Evolutionary conservation across 2,797 vertebrate genomes (phyloP).

Genomic region (Chloroceryle amazona): DNA sequence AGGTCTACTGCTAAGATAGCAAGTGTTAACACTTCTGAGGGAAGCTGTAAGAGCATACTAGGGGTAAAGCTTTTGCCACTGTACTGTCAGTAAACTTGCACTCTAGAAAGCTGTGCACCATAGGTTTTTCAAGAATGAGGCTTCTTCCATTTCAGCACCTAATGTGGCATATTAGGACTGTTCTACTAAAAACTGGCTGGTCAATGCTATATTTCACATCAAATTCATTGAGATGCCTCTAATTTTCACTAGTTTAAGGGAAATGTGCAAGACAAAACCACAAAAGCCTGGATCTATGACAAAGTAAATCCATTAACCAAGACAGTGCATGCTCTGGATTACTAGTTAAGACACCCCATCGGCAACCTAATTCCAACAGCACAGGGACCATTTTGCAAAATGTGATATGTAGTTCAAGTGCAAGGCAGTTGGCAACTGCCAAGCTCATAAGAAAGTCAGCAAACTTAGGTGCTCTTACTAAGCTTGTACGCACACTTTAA

Average conservation of each 20-base stretch:
- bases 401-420: neutral
- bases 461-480: neutral
- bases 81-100: neutral
- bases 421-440: neutral
- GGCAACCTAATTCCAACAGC: neutral
- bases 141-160: neutral
- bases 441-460: neutral
- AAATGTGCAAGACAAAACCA: neutral
- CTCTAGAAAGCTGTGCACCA: neutral
- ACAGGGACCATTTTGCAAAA: neutral
- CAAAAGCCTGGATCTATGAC: neutral
- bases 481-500: neutral
- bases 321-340: neutral
- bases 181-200: neutral
- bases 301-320: neutral
- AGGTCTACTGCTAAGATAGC: neutral
- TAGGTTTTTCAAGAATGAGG: neutral
- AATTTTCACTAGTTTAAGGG: neutral
- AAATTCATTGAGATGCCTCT: neutral
- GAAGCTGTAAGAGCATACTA: neutral
- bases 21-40: neutral
- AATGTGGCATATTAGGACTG: neutral
- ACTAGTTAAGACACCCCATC: neutral
- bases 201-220: neutral
- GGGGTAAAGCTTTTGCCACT: neutral